Conservation (phyloP, 2,888 invertebrate species). For the Leucoma salicis region DNA sequence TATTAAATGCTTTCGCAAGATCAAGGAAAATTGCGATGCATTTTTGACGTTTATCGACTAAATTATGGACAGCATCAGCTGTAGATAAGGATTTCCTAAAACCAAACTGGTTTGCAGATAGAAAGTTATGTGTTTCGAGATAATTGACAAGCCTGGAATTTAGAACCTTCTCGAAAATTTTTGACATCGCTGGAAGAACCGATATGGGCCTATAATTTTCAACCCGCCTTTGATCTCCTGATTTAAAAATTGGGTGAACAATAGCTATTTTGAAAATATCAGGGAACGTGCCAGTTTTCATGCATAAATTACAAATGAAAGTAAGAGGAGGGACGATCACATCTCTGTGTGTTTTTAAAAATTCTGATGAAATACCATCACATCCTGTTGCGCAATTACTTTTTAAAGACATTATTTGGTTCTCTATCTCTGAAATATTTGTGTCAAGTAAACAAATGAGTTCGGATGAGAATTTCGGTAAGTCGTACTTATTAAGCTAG, state of each 20-base stretch:
- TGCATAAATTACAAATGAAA: too few species aligned
- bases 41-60: not conserved
- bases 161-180: not conserved
- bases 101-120: slow-evolving; percentile 1
- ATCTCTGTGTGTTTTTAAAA: too few species aligned
- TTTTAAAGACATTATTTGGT: not conserved
- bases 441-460: too few species aligned
- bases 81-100: not conserved
- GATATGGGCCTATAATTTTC: not conserved
- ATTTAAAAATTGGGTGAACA: too few species aligned
- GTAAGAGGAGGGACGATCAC: too few species aligned
- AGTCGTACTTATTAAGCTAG: too few species aligned
- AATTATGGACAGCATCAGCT: not conserved
- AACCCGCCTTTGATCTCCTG: not conserved
- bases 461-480: too few species aligned
- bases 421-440: too few species aligned
- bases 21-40: too few species aligned
- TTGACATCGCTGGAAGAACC: not conserved
- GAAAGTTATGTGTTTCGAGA: not conserved
- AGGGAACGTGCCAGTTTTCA: too few species aligned
- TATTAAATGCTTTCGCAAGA: too few species aligned
- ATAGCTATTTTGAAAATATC: not conserved
- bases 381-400: not conserved
- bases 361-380: not conserved
- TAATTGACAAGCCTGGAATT: not conserved